Conservation (phyloP, 1,140 invertebrate genomes). For the Saccostrea cuccullata region DNA sequence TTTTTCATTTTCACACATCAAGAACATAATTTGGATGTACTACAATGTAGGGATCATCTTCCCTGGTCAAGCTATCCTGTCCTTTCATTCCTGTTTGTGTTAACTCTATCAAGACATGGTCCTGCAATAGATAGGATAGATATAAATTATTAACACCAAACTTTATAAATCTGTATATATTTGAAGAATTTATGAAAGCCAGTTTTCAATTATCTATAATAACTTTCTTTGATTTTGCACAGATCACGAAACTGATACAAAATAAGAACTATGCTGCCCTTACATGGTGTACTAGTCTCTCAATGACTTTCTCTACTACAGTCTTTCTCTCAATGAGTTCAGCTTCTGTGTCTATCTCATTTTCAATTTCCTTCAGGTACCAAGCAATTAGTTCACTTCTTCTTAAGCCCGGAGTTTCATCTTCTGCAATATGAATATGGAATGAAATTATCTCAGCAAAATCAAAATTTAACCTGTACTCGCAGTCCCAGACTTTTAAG, state of each 20-base stretch:
- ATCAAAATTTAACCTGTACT: too few species aligned
- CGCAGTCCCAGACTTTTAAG: too few species aligned
- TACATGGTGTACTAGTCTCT: constrained; percentile 93
- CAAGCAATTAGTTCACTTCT: constrained; percentile 93
- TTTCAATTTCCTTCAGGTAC: constrained; percentile 95
- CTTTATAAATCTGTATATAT: not conserved
- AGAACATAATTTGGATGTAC: constrained; percentile 97
- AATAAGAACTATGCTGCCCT: constrained; percentile 73
- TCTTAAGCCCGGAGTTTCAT: constrained; percentile 83
- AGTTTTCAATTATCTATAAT: too few species aligned
- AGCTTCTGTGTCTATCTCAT: constrained; percentile 93
- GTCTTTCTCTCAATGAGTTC: constrained; percentile 93
- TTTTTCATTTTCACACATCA: constrained; percentile 80
- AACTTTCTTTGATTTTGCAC: too few species aligned
- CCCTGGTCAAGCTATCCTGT: constrained; percentile 78
- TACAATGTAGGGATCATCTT: constrained; percentile 92
- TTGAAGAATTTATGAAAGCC: too few species aligned
- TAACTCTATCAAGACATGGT: constrained; percentile 95
- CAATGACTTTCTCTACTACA: constrained; percentile 96
- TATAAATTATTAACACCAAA: not conserved
- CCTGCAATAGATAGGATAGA: constrained; percentile 81
- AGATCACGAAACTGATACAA: too few species aligned
- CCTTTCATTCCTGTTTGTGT: constrained; percentile 83
- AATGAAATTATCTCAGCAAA: too few species aligned
- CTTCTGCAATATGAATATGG: constrained; percentile 59